These are phyloP conservation scores for Anastrepha obliqua DNA, from an alignment of 1,140 invertebrate genomes.

Conservation along the genomic window DNA sequence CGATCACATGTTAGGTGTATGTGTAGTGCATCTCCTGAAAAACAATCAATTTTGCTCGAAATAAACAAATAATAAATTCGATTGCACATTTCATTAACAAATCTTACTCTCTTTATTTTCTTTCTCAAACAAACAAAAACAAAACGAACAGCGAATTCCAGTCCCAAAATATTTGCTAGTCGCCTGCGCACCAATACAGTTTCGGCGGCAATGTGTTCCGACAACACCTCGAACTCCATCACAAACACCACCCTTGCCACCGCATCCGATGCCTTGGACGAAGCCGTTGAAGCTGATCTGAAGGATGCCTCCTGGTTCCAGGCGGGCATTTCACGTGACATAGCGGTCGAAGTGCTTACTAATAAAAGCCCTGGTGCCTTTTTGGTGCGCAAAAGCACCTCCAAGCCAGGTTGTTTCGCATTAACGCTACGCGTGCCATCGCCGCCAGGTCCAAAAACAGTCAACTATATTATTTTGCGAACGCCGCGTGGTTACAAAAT, in stretches of 20 bases:
- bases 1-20: too few relatives aligned
- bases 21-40: too few relatives aligned
- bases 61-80: too few relatives aligned
- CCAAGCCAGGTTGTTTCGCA: constrained; percentile 95
- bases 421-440: constrained; percentile 92
- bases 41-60: too few relatives aligned
- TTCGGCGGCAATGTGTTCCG: not conserved
- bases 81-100: too few relatives aligned
- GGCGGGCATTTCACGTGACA: constrained; percentile 94
- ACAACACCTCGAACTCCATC: not conserved
- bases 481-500: constrained; percentile 96
- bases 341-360: constrained; percentile 92
- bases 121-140: not conserved
- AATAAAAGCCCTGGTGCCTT: constrained; percentile 95
- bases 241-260: constrained; percentile 77
- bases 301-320: constrained; percentile 95
- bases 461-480: constrained; percentile 95
- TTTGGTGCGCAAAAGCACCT: constrained; percentile 95
- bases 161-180: constrained; percentile 65
- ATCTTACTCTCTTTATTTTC: not conserved
- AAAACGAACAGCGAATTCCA: constrained; percentile 67
- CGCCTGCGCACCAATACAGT: constrained; percentile 32
- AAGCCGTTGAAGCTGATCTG: constrained; percentile 87
- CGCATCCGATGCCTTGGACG: constrained; percentile 80
- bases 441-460: constrained; percentile 91